Evolutionary conservation across 64 coral and sea anemone species (phyloP).

Genomic region (Orbicella faveolata): DNA sequence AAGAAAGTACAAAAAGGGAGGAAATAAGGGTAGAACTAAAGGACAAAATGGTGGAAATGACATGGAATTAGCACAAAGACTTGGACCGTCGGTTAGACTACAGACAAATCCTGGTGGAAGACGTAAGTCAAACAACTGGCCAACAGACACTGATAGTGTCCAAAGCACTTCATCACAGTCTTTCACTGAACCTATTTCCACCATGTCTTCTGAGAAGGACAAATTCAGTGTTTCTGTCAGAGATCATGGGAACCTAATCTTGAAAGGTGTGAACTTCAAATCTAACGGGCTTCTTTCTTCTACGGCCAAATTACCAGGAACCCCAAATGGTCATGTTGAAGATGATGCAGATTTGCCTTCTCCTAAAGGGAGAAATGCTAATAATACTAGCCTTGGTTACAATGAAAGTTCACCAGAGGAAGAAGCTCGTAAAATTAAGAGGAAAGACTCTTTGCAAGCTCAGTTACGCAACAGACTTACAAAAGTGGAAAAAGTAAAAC

Average conservation of each 20-base stretch:
- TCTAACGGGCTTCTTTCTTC: constrained; percentile 28
- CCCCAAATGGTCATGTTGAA: not conserved
- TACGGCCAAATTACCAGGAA: not conserved
- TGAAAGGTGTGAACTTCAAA: not conserved
- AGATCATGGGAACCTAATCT: constrained; percentile 21
- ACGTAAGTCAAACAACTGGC: constrained; percentile 15
- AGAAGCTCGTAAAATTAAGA: constrained; percentile 48
- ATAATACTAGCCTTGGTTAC: constrained; percentile 62
- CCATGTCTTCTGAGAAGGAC: constrained; percentile 23
- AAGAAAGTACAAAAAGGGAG: constrained; percentile 70
- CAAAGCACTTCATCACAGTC: constrained; percentile 81
- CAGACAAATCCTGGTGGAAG: constrained; percentile 16
- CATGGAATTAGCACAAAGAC: not conserved
- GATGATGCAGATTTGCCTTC: constrained; percentile 17
- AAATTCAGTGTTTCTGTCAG: constrained; percentile 42
- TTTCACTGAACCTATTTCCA: constrained; percentile 66
- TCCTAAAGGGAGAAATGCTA: constrained; percentile 1
- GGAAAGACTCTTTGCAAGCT: constrained; percentile 84
- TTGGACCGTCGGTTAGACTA: not conserved
- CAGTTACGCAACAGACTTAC: constrained; percentile 70
- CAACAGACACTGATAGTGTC: constrained; percentile 75
- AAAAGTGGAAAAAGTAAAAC: constrained; percentile 56
- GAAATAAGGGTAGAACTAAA: constrained; percentile 2
- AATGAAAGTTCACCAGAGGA: constrained; percentile 73
- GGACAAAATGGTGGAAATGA: not conserved